phyloP scores from a whole-genome alignment of 2,113 vertebrate genomes.

The Maylandia zebra region DNA sequence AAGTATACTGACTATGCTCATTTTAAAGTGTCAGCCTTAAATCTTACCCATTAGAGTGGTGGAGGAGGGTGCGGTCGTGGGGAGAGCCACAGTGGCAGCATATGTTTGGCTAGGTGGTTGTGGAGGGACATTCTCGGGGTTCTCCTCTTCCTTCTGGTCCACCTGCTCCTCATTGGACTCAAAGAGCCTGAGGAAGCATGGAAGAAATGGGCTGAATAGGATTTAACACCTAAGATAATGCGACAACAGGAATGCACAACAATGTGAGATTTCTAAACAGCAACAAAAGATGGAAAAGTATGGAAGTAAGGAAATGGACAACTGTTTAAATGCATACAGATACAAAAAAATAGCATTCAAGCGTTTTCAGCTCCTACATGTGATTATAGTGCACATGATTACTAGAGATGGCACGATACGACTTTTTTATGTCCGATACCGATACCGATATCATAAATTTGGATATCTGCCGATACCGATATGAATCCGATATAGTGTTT shows the following conservation, averaged over 20 bases:
- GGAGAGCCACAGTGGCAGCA: conserved; percentile 85
- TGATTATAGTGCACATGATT: not conserved
- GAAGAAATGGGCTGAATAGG: not conserved
- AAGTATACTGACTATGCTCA: not conserved
- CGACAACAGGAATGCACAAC: not conserved
- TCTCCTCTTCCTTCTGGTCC: conserved; percentile 65
- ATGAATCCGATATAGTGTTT: no score
- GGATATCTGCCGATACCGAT: no score
- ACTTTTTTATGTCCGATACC: no score
- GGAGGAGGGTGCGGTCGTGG: conserved; percentile 75
- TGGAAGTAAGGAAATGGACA: not conserved
- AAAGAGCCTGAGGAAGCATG: conserved; percentile 71
- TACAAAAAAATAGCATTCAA: not conserved
- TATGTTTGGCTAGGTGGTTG: conserved; percentile 80
- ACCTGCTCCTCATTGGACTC: conserved; percentile 65
- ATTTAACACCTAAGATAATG: not conserved
- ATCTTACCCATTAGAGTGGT: conserved; percentile 79
- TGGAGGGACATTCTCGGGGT: conserved; percentile 68
- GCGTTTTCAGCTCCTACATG: not conserved
- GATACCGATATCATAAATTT: no score
- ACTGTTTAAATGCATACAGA: not conserved
- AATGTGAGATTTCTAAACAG: not conserved
- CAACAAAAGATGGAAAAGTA: not conserved
- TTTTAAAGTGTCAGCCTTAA: not conserved
- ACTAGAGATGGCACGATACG: no score